These are phyloP conservation scores for Coelopa pilipes DNA, from an alignment of 2,888 invertebrate genomes.

Conservation along the genomic window DNA sequence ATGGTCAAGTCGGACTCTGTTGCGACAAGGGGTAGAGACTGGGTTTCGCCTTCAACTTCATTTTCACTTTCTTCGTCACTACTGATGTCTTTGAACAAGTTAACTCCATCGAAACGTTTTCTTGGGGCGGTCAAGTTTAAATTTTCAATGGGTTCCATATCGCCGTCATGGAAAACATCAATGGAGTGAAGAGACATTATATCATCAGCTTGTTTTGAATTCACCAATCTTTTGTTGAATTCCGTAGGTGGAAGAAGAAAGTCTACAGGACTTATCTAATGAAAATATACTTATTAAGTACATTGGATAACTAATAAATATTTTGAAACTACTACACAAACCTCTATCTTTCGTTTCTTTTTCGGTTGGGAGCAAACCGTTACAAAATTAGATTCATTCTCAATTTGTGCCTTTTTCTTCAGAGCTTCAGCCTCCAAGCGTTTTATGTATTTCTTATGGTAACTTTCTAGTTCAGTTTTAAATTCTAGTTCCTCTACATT, in stretches of 20 bases:
- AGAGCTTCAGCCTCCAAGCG: background rate
- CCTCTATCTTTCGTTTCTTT: background rate
- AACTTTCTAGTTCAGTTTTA: constrained; percentile 41
- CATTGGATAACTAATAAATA: too few species aligned
- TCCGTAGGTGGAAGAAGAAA: constrained; percentile 12
- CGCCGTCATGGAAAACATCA: constrained; percentile 52
- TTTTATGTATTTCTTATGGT: constrained; percentile 26
- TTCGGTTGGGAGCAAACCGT: background rate
- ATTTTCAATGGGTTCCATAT: constrained; percentile 57
- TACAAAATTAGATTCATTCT: background rate
- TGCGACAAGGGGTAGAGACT: background rate
- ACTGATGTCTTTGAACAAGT: constrained; percentile 49
- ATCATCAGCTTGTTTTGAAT: constrained; percentile 27
- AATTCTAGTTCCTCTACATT: constrained; percentile 42
- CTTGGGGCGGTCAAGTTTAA: constrained; percentile 51
- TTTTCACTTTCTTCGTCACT: constrained; percentile 44
- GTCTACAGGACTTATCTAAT: constrained; percentile 18
- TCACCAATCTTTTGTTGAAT: constrained; percentile 12
- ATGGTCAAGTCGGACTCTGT: constrained; percentile 12
- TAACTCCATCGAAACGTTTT: constrained; percentile 48
- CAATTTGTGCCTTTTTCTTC: background rate
- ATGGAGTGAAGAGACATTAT: constrained; percentile 46
- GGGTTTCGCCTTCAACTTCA: constrained; percentile 12
- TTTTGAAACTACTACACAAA: background rate
- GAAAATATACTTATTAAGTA: background rate